These are phyloP conservation scores for Pocota personata DNA, from an alignment of 2,888 invertebrate species.

Conservation along the genomic window DNA sequence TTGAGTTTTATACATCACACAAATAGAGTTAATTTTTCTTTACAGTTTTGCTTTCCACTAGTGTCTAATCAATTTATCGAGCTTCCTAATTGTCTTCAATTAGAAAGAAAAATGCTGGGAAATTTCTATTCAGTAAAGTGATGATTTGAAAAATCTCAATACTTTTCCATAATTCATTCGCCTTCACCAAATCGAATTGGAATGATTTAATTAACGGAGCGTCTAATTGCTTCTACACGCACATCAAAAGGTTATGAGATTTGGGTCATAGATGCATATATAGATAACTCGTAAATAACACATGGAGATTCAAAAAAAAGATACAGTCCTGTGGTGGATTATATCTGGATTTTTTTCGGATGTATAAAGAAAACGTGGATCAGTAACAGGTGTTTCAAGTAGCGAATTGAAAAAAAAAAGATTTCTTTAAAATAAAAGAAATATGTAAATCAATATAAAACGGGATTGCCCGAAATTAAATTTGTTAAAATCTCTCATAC, in stretches of 20 bases:
- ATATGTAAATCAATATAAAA: too few species aligned
- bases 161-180: background rate
- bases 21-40: background rate
- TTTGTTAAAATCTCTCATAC: too few species aligned
- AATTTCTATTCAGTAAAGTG: background rate
- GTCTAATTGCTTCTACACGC: background rate
- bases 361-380: too few species aligned
- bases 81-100: conserved; percentile 20
- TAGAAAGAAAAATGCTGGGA: background rate
- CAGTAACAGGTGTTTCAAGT: too few species aligned
- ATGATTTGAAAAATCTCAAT: conserved; percentile 13
- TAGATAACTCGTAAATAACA: background rate
- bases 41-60: background rate
- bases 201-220: conserved; percentile 1
- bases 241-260: background rate
- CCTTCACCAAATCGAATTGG: background rate
- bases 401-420: too few species aligned
- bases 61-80: conserved; percentile 20
- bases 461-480: too few species aligned
- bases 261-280: background rate
- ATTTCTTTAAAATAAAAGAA: too few species aligned
- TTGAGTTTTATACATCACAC: background rate
- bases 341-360: too few species aligned
- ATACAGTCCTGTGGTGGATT: background rate
- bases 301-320: too few species aligned